Conservation (phyloP, 1,140 invertebrate species). For the Trichomalopsis sarcophagae region DNA sequence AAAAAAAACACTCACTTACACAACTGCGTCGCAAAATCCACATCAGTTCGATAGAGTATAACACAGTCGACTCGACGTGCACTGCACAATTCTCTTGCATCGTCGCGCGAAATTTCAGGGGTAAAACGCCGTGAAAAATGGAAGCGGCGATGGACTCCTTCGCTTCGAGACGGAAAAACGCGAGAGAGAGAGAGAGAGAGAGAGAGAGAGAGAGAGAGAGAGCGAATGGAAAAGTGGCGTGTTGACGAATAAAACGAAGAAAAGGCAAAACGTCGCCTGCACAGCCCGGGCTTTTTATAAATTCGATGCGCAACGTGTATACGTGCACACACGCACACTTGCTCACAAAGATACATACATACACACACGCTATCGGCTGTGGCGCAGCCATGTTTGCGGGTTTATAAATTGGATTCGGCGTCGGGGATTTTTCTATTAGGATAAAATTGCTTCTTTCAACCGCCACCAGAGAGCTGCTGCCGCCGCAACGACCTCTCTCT, state of each 20-base stretch:
- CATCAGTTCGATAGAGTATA: too few species aligned
- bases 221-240: conserved; percentile 43
- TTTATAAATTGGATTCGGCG: conserved; percentile 75
- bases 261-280: conserved; percentile 41
- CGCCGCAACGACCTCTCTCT: conserved; percentile 36
- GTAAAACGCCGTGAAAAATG: conserved; percentile 32
- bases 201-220: conserved; percentile 30
- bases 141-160: background rate
- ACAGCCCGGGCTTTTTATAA: conserved; percentile 33
- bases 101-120: background rate
- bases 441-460: conserved; percentile 76
- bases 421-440: conserved; percentile 76
- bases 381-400: conserved; percentile 73
- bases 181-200: conserved; percentile 16
- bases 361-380: background rate
- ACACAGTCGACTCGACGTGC: background rate
- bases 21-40: too few species aligned
- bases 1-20: too few species aligned
- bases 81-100: background rate
- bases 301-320: conserved; percentile 13
- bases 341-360: background rate
- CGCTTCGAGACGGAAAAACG: conserved; percentile 18
- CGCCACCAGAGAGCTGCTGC: conserved; percentile 65
- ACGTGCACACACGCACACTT: background rate
- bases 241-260: conserved; percentile 28